These are phyloP conservation scores for Mya arenaria DNA, from an alignment of 1,140 invertebrate genomes.

Conservation along the genomic window DNA sequence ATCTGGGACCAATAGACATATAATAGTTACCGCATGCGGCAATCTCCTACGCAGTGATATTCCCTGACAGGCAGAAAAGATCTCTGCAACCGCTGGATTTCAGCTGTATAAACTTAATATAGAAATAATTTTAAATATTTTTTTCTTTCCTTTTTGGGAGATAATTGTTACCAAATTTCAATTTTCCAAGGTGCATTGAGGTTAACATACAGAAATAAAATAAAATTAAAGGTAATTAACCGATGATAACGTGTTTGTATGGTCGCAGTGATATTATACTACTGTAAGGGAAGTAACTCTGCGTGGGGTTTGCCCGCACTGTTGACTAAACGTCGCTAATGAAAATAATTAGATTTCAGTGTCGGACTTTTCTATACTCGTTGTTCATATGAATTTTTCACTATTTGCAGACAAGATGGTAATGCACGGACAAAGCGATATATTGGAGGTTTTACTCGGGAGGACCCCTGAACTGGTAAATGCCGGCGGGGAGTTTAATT, in stretches of 20 bases:
- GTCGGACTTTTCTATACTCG: not conserved
- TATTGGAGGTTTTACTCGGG: slow-evolving; percentile 49
- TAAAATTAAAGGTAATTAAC: not conserved
- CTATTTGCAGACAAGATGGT: slow-evolving; percentile 53
- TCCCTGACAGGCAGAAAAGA: no score
- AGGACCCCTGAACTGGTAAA: slow-evolving; percentile 20
- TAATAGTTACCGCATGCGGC: no score
- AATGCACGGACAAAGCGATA: slow-evolving; percentile 52
- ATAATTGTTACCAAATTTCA: no score
- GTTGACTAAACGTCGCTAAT: not conserved
- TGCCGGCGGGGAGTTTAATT: slow-evolving; percentile 24
- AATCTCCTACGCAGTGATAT: no score
- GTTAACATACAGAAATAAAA: no score
- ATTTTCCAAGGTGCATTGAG: no score
- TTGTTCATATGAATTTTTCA: not conserved
- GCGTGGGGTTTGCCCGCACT: not conserved
- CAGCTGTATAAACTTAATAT: not conserved
- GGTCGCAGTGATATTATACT: no score
- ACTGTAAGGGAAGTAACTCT: not conserved
- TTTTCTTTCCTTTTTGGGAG: not conserved
- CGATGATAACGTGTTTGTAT: not conserved
- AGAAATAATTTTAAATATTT: not conserved
- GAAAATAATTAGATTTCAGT: not conserved
- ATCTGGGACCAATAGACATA: no score
- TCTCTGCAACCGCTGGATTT: no score